Evolutionary conservation across 2,113 vertebrate genomes (phyloP).

Genomic region (Dromiciops gliroides): DNA sequence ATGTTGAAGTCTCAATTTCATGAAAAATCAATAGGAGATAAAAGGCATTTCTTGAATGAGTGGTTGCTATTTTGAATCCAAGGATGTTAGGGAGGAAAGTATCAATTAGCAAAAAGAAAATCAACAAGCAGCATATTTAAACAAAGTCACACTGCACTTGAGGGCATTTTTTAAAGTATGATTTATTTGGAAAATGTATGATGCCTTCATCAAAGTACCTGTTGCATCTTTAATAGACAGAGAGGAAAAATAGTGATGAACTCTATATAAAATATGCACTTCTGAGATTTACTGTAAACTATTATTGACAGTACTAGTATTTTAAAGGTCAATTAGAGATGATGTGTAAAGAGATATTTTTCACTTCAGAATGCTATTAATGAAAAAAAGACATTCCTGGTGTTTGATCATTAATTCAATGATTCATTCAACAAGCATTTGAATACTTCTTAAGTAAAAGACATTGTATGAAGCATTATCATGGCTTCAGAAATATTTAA

Average conservation of each 20-base stretch:
- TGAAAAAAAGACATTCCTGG: constrained; percentile 18
- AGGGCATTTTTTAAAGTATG: not conserved
- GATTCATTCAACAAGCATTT: not conserved
- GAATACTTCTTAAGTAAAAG: not conserved
- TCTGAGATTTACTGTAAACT: constrained; percentile 16
- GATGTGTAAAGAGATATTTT: not conserved
- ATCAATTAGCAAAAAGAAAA: constrained; percentile 13
- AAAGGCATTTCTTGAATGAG: not conserved
- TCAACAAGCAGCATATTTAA: not conserved
- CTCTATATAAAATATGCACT: not conserved
- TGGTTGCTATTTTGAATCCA: not conserved
- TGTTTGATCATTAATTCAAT: not conserved
- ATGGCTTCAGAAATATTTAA: not conserved
- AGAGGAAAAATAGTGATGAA: not conserved
- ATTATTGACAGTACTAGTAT: constrained; percentile 10
- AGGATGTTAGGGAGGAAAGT: not conserved
- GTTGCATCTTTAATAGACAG: not conserved
- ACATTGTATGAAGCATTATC: not conserved
- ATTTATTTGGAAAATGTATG: constrained; percentile 25
- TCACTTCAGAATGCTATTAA: constrained; percentile 19
- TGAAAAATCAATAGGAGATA: constrained; percentile 7
- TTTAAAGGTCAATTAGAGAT: not conserved
- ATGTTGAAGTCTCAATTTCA: not conserved
- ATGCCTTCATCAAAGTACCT: not conserved
- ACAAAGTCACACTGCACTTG: not conserved